Evolutionary conservation across 2,888 invertebrate genomes (phyloP).

Genomic region (Macrosiphum euphorbiae): DNA sequence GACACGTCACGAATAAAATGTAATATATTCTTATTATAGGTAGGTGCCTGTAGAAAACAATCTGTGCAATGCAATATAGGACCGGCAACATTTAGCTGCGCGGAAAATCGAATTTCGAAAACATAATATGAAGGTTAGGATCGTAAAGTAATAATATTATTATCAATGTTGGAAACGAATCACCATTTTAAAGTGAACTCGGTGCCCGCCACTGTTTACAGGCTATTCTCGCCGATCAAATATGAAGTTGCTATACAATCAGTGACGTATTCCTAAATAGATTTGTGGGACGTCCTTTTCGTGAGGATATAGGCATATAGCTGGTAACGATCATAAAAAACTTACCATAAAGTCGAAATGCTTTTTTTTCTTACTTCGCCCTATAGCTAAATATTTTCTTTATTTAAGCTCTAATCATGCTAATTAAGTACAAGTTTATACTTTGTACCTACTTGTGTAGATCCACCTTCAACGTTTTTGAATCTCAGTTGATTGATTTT

Average conservation of each 20-base stretch:
- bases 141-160: not conserved
- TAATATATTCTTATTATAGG: not conserved
- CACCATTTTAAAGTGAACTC: not conserved
- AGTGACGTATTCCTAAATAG: not conserved
- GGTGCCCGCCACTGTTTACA: not conserved
- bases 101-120: not conserved
- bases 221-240: not conserved
- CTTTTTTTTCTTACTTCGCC: not conserved
- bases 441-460: not conserved
- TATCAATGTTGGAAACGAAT: not conserved
- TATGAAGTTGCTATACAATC: not conserved
- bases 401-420: too few relatives aligned
- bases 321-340: too few relatives aligned
- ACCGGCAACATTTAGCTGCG: not conserved
- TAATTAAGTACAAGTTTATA: too few relatives aligned
- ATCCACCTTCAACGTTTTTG: not conserved
- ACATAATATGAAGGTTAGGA: fast-evolving
- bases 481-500: not conserved
- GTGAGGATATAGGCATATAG: not conserved
- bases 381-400: not conserved
- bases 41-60: not conserved
- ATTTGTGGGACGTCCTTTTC: not conserved
- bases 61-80: not conserved
- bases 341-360: not conserved
- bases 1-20: not conserved